A percentile compares a stretch with the other conserved stretches of the same genome.
phyloP scores from a whole-genome alignment of 2,797 vertebrate species.

The Smutsia gigantea region DNA sequence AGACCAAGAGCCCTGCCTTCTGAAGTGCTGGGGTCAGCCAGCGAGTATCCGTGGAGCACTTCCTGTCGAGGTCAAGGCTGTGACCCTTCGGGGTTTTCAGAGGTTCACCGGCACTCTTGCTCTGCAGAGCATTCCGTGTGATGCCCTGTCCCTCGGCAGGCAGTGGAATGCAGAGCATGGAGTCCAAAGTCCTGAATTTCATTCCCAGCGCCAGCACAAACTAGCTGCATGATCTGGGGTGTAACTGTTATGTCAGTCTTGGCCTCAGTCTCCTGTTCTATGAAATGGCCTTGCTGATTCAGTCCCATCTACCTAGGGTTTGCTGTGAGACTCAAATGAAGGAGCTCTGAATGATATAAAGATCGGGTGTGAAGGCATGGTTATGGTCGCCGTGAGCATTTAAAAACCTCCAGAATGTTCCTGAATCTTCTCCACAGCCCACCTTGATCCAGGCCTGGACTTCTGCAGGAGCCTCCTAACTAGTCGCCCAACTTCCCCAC shows the following conservation, averaged over 20 bases:
- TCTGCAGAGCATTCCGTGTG: background rate
- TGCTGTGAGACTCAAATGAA: background rate
- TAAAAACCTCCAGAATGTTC: background rate
- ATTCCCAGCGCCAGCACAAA: background rate
- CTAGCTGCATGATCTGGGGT: fast-evolving
- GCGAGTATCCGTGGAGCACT: background rate
- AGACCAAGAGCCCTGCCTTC: background rate
- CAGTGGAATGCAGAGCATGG: background rate
- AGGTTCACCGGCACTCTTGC: background rate
- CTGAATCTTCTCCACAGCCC: background rate
- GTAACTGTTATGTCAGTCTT: fast-evolving
- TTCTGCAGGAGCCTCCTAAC: background rate
- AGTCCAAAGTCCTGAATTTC: background rate
- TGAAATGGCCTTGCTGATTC: background rate
- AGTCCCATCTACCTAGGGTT: background rate
- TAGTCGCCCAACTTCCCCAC: background rate
- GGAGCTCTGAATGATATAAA: background rate
- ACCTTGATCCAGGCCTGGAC: background rate
- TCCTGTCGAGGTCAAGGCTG: background rate
- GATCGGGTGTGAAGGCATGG: background rate
- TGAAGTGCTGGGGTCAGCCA: background rate
- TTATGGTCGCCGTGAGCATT: background rate
- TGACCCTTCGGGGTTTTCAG: background rate
- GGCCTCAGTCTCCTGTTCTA: background rate
- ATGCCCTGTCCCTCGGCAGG: background rate